Evolutionary conservation across 2,113 vertebrate genomes (phyloP).

Genomic region (Phodopus roborovskii): DNA sequence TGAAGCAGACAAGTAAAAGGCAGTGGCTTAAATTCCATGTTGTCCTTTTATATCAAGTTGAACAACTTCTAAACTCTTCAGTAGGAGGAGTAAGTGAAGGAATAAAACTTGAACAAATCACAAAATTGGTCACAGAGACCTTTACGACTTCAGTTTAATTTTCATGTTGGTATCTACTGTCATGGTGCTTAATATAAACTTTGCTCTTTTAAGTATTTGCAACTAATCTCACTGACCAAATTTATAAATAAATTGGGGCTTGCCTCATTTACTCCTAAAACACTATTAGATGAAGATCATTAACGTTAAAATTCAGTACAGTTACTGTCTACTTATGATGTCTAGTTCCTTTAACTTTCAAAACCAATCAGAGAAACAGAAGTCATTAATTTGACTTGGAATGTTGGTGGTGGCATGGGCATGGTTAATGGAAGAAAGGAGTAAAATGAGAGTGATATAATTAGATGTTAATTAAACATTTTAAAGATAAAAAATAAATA

Average conservation of each 20-base stretch:
- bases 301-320: conserved; percentile 47
- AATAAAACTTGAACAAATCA: conserved; percentile 57
- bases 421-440: not conserved
- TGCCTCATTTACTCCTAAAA: conserved; percentile 36
- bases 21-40: not conserved
- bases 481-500: not conserved
- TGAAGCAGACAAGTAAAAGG: too few relatives aligned
- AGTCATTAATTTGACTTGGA: not conserved
- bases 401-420: not conserved
- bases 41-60: not conserved
- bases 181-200: conserved; percentile 49
- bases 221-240: conserved; percentile 29
- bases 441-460: too few relatives aligned
- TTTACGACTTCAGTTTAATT: not conserved
- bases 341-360: conserved; percentile 13
- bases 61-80: not conserved
- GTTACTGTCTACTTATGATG: conserved; percentile 26
- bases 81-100: not conserved
- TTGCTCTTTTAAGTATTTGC: not conserved
- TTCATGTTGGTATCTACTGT: not conserved
- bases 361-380: not conserved
- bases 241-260: conserved; percentile 56
- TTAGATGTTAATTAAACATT: not conserved
- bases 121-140: not conserved
- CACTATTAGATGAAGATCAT: conserved; percentile 9